Conservation (phyloP, 2,888 invertebrate species). For the Colostygia pectinataria region DNA sequence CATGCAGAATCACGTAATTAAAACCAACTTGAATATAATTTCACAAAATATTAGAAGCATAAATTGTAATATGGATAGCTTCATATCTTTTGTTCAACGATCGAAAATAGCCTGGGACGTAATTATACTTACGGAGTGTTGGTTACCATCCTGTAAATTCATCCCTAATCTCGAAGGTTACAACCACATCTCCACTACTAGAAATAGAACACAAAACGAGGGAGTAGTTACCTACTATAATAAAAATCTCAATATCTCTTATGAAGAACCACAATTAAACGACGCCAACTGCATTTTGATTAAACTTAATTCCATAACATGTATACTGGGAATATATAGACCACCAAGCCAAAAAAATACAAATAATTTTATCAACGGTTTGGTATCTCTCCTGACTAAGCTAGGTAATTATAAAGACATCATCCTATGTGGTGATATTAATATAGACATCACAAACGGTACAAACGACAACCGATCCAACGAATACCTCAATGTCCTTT, state of each 20-base stretch:
- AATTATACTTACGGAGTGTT: conserved; percentile 35
- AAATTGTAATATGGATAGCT: conserved; percentile 27
- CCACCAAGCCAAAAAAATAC: conserved; percentile 13
- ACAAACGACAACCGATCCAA: conserved; percentile 1
- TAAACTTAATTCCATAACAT: conserved; percentile 12
- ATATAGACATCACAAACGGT: conserved; percentile 14
- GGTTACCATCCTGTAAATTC: conserved; percentile 20
- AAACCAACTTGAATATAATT: conserved; percentile 20
- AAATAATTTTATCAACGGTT: conserved; percentile 1
- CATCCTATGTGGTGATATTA: conserved; percentile 33
- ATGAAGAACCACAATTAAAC: conserved; percentile 22
- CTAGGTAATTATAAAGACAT: conserved; percentile 22
- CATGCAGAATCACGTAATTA: neutral
- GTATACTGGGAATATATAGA: conserved; percentile 21
- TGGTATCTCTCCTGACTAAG: neutral
- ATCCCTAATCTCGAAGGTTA: conserved; percentile 30
- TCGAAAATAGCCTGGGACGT: conserved; percentile 30
- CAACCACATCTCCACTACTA: conserved; percentile 12
- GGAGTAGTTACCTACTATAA: conserved; percentile 33
- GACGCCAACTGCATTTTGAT: conserved; percentile 32
- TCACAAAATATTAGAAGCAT: conserved; percentile 37
- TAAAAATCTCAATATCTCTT: neutral
- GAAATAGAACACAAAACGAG: conserved; percentile 34
- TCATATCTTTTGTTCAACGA: conserved; percentile 24
- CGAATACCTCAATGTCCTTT: conserved; percentile 28